Evolutionary conservation across 2,113 vertebrate species (phyloP).

Genomic region (Erythrolamprus reginae): DNA sequence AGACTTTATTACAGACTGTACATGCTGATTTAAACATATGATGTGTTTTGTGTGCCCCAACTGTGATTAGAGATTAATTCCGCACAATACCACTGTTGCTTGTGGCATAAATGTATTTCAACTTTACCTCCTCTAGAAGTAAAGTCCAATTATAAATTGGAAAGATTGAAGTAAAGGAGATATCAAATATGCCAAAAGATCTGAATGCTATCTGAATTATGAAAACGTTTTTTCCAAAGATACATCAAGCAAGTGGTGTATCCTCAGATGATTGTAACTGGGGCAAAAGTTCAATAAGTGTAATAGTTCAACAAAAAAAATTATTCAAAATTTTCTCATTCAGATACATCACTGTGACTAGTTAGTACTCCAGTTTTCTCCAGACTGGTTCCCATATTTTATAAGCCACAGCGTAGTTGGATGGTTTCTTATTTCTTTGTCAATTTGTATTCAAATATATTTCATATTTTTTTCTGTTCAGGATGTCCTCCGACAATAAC

Average conservation of each 20-base stretch:
- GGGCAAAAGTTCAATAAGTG: too few species aligned
- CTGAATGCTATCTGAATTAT: background rate
- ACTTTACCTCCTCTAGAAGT: background rate
- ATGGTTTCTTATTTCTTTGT: background rate
- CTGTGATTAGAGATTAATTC: background rate
- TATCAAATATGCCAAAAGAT: background rate
- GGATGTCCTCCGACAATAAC: background rate
- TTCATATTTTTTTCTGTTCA: background rate
- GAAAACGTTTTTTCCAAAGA: background rate
- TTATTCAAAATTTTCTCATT: background rate
- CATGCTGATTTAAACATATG: background rate
- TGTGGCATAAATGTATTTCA: background rate
- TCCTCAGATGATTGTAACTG: background rate
- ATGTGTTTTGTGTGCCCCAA: background rate
- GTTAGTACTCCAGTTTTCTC: background rate
- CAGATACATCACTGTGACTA: background rate
- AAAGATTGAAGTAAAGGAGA: background rate
- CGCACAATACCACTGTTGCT: background rate
- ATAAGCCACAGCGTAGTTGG: background rate
- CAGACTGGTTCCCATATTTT: background rate
- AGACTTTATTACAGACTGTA: background rate
- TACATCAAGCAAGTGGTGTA: background rate
- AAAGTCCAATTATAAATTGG: background rate
- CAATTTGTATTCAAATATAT: background rate
- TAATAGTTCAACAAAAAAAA: background rate